phyloP scores from a whole-genome alignment of 2,113 vertebrate genomes.

The Cyrtonyx montezumae region DNA sequence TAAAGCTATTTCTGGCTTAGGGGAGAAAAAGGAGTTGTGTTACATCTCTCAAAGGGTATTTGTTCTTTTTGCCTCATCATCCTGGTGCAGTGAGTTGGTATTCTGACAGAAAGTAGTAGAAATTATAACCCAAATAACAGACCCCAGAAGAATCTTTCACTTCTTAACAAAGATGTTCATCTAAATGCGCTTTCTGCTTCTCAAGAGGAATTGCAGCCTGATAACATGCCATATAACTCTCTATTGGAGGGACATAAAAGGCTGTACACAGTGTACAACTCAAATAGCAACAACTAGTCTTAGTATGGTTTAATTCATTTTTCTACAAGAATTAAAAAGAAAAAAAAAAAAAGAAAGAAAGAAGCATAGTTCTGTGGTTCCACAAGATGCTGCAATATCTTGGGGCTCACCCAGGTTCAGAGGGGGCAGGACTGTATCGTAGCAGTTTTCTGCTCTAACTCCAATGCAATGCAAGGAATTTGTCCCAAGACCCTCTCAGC shows the following conservation, averaged over 20 bases:
- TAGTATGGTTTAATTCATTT: slow-evolving; percentile 3
- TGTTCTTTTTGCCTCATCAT: neutral
- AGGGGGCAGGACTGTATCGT: neutral
- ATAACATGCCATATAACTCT: slow-evolving; percentile 8
- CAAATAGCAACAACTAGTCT: neutral
- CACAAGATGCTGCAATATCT: rapidly evolving
- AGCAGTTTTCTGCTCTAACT: neutral
- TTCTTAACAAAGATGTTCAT: slow-evolving; percentile 8
- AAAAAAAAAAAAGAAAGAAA: neutral
- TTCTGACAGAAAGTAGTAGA: slow-evolving; percentile 20
- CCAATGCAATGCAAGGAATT: slow-evolving; percentile 26
- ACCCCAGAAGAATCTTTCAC: slow-evolving; percentile 3
- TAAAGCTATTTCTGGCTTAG: slow-evolving; percentile 12
- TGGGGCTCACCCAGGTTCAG: neutral
- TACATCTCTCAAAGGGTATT: neutral
- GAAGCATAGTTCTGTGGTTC: neutral
- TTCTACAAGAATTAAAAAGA: neutral
- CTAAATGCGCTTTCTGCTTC: slow-evolving; percentile 22
- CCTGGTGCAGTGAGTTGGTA: neutral
- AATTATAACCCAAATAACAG: slow-evolving; percentile 45
- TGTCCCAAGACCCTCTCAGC: rapidly evolving
- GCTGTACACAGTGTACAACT: neutral
- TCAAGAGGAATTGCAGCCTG: neutral
- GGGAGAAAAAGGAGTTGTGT: neutral
- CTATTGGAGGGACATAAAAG: neutral